Conservation (phyloP, 1,140 invertebrate species). For the Lucilia cuprina region DNA sequence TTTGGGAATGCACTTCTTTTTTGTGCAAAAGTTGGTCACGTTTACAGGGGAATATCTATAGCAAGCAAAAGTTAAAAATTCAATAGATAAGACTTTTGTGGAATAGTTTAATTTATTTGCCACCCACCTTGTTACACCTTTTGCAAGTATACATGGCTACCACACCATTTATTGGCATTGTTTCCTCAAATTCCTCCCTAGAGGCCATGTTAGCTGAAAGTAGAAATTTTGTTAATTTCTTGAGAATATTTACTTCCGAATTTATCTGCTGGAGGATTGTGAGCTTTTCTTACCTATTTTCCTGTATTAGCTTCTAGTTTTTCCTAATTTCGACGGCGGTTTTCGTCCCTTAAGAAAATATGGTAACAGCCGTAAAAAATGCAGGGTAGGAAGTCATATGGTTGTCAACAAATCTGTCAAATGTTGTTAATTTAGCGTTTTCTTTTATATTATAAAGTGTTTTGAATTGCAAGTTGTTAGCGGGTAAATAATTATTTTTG, state of each 20-base stretch:
- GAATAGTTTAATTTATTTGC: conserved; percentile 55
- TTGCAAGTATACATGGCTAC: conserved; percentile 21
- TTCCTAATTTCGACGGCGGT: neutral
- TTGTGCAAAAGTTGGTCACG: conserved; percentile 57
- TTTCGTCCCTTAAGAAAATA: neutral
- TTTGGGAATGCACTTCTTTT: conserved; percentile 56
- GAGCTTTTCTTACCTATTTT: neutral
- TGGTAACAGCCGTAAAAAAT: neutral
- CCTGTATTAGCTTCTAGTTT: neutral
- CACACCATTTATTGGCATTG: neutral
- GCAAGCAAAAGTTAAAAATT: neutral
- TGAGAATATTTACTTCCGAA: neutral
- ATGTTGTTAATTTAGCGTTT: no score
- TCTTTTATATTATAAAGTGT: no score
- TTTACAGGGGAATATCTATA: conserved; percentile 57
- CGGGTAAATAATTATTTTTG: no score
- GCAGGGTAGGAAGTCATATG: conserved; percentile 32
- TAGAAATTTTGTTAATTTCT: neutral
- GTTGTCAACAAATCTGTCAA: conserved; percentile 18
- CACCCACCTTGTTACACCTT: conserved; percentile 33
- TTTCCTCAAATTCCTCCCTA: conserved; percentile 15
- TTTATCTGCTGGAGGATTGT: neutral
- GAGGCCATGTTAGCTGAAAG: neutral
- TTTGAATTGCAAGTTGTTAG: no score
- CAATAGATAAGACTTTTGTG: conserved; percentile 41